phyloP scores from a whole-genome alignment of 2,113 vertebrate genomes.

The Nyctereutes procyonoides region DNA sequence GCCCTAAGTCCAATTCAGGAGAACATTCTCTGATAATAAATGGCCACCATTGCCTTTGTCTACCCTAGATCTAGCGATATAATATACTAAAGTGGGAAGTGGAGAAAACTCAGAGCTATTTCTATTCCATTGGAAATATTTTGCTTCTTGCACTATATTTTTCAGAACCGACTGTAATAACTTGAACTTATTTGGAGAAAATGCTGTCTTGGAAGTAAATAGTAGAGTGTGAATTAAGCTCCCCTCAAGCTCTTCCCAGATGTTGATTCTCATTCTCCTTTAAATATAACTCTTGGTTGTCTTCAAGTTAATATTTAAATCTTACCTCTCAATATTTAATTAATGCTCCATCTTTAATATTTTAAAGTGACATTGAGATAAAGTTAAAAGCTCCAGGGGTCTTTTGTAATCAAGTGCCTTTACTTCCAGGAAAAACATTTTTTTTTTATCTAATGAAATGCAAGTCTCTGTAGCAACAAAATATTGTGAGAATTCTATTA shows the following conservation, averaged over 20 bases:
- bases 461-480: constrained; percentile 12
- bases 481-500: constrained; percentile 45
- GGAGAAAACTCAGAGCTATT: neutral
- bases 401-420: constrained; percentile 64
- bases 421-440: constrained; percentile 46
- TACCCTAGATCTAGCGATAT: neutral
- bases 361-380: constrained; percentile 64
- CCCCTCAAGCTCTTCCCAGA: neutral
- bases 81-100: neutral
- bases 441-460: constrained; percentile 65
- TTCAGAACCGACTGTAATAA: neutral
- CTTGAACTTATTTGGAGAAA: neutral
- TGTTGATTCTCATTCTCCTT: neutral
- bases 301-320: constrained; percentile 60
- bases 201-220: neutral
- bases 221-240: neutral
- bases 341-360: constrained; percentile 68
- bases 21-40: neutral
- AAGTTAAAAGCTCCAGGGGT: constrained; percentile 56
- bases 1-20: neutral
- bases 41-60: neutral
- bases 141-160: neutral
- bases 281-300: neutral
- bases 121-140: neutral
- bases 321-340: constrained; percentile 56